These are phyloP conservation scores for Biston betularia DNA, from an alignment of 2,888 invertebrate genomes.

Conservation along the genomic window DNA sequence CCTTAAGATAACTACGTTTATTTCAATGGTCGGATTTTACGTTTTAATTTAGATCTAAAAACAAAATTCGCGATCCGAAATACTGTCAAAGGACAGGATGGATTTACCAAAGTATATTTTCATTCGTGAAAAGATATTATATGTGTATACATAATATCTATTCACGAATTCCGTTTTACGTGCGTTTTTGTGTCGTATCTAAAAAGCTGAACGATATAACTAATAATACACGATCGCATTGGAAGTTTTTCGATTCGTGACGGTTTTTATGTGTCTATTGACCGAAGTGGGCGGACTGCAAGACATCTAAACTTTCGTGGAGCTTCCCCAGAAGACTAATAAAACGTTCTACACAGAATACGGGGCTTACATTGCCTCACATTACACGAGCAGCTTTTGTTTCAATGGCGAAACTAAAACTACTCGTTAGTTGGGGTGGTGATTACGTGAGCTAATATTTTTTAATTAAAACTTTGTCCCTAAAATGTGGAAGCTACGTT, in stretches of 20 bases:
- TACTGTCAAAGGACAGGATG: conserved; percentile 14
- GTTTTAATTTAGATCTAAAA: conserved; percentile 41
- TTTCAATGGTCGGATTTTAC: conserved; percentile 40
- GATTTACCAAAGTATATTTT: conserved; percentile 11
- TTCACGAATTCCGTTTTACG: conserved; percentile 21
- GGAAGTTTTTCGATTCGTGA: conserved; percentile 47
- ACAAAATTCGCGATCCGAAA: conserved; percentile 30
- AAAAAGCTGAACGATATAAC: conserved; percentile 28
- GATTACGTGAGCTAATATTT: conserved; percentile 37
- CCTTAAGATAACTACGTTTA: conserved; percentile 45
- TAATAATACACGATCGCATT: conserved; percentile 40
- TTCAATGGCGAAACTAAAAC: conserved; percentile 42
- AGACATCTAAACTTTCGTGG: conserved; percentile 55
- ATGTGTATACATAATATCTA: conserved; percentile 5
- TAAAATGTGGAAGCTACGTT: conserved; percentile 11
- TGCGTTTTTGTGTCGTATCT: conserved; percentile 13
- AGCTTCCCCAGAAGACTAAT: conserved; percentile 53
- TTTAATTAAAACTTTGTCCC: conserved; percentile 42
- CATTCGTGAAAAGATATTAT: neutral
- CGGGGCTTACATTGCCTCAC: conserved; percentile 44
- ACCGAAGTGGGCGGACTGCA: conserved; percentile 47
- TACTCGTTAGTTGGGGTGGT: conserved; percentile 27
- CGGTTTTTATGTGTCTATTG: conserved; percentile 52
- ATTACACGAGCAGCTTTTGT: conserved; percentile 42
- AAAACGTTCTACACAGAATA: conserved; percentile 51